Evolutionary conservation across 2,888 invertebrate species (phyloP).

Genomic region (Onthophagus sagittarius): DNA sequence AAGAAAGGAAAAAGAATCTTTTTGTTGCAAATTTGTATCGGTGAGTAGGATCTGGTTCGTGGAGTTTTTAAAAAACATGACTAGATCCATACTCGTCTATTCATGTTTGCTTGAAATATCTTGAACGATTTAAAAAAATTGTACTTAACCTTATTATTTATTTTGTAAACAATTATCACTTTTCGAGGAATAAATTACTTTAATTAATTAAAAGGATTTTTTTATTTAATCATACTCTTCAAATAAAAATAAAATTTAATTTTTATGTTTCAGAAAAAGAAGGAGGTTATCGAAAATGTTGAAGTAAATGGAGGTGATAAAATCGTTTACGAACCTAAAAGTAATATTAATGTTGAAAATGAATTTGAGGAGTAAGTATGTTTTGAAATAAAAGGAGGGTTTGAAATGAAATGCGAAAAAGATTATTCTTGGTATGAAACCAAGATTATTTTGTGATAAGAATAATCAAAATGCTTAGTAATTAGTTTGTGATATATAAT

Average conservation of each 20-base stretch:
- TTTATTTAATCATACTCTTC: too few species aligned
- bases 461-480: too few species aligned
- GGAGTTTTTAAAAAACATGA: conserved; percentile 59
- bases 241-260: too few species aligned
- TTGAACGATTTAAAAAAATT: background rate
- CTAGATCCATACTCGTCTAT: conserved; percentile 90
- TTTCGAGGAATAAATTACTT: too few species aligned
- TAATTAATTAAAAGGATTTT: too few species aligned
- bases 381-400: background rate
- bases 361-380: background rate
- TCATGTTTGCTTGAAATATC: conserved; percentile 46
- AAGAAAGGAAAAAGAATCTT: conserved; percentile 11
- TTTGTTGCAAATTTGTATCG: conserved; percentile 57
- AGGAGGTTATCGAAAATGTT: background rate
- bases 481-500: background rate
- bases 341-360: background rate
- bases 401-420: too few species aligned
- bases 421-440: too few species aligned
- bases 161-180: background rate
- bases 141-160: background rate
- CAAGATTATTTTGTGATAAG: too few species aligned
- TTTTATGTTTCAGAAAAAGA: background rate
- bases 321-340: background rate
- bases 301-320: background rate
- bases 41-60: conserved; percentile 79